Percentiles rank a stretch among this genome's conserved stretches.
phyloP scores from a whole-genome alignment of 2,888 invertebrate species.

The Euclidia mi region DNA sequence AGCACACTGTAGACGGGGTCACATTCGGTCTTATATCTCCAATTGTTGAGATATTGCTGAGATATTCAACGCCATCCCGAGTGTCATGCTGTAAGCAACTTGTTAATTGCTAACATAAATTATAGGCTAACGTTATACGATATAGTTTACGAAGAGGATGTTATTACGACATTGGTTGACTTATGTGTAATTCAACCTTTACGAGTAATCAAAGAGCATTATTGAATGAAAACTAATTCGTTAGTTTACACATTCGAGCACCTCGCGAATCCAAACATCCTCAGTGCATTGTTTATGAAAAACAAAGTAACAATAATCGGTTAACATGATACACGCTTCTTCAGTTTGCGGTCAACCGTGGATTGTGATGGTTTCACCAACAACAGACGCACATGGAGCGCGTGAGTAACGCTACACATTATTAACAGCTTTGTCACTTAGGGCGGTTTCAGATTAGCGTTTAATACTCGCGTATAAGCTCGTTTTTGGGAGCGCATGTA shows the following conservation, averaged over 20 bases:
- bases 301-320: conserved; percentile 20
- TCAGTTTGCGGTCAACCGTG: conserved; percentile 4
- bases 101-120: conserved; percentile 45
- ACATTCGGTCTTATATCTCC: conserved; percentile 1
- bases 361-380: conserved; percentile 40
- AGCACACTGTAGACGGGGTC: too few relatives aligned
- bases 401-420: conserved; percentile 47
- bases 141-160: conserved; percentile 17
- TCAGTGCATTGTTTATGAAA: conserved; percentile 26
- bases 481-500: too few relatives aligned
- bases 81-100: conserved; percentile 33
- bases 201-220: too few relatives aligned
- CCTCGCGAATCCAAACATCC: conserved; percentile 34
- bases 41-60: conserved; percentile 13
- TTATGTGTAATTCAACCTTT: too few relatives aligned
- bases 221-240: conserved; percentile 10
- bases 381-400: conserved; percentile 48
- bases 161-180: conserved; percentile 14
- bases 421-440: too few relatives aligned
- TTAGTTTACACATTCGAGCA: conserved; percentile 24
- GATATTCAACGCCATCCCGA: conserved; percentile 18
- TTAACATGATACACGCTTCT: conserved; percentile 14
- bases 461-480: too few relatives aligned
- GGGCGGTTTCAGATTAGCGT: too few relatives aligned
- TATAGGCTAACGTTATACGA: conserved; percentile 18